Conservation (phyloP, 2,888 invertebrate species). For the Adela reaumurella region DNA sequence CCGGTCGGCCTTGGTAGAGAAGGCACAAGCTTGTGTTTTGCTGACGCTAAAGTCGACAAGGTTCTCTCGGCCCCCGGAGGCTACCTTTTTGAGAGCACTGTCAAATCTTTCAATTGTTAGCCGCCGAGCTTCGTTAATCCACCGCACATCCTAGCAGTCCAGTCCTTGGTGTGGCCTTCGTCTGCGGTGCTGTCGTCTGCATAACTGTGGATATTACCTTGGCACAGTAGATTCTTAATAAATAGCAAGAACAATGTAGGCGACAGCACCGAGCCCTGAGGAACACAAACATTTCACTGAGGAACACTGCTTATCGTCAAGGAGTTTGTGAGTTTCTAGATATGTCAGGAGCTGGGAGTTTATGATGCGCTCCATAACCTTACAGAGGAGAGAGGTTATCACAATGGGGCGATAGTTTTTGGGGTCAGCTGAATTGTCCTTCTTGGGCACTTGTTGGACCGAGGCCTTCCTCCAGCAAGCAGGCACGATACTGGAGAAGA, state of each 20-base stretch:
- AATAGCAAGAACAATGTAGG: not conserved
- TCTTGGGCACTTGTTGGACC: not conserved
- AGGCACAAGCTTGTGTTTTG: not conserved
- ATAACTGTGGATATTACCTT: not conserved
- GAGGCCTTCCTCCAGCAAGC: not conserved
- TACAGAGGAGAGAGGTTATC: not conserved
- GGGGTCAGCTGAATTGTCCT: not conserved
- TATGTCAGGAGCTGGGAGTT: not conserved
- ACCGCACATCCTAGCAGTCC: not conserved
- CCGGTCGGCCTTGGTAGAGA: not conserved
- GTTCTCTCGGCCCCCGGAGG: not conserved
- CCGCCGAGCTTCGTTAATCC: not conserved
- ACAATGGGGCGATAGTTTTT: not conserved
- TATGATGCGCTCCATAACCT: not conserved
- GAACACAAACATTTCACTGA: not conserved
- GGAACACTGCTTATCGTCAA: not conserved
- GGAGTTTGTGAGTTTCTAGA: not conserved
- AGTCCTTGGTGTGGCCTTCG: not conserved
- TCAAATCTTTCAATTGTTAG: not conserved
- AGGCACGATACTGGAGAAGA: not conserved
- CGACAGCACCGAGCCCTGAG: constrained; percentile 1
- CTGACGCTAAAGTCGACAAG: not conserved
- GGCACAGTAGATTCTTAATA: not conserved
- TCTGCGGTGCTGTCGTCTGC: not conserved
- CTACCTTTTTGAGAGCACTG: not conserved